Percentiles rank a stretch among this genome's conserved stretches.
Evolutionary conservation across 2,113 vertebrate species (phyloP).

Genomic region (Callaeas wilsoni): DNA sequence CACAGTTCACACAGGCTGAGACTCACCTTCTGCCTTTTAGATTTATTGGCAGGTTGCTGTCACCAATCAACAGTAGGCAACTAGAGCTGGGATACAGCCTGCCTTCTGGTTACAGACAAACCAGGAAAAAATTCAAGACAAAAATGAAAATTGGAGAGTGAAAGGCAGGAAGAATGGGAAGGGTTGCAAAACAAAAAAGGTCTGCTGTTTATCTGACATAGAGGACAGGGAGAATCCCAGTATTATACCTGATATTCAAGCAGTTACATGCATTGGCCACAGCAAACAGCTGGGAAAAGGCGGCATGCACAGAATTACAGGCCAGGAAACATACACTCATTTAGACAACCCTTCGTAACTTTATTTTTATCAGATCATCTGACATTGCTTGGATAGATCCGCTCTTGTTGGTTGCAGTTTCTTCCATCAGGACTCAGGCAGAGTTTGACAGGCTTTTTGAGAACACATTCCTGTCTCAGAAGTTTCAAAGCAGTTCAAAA

Average conservation of each 20-base stretch:
- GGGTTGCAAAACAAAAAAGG: neutral
- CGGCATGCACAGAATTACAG: neutral
- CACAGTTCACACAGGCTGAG: neutral
- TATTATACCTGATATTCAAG: neutral
- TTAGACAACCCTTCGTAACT: neutral
- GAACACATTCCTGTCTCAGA: neutral
- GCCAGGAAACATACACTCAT: neutral
- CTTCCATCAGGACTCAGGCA: neutral
- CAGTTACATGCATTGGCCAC: neutral
- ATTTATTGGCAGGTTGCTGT: neutral
- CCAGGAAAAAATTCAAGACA: neutral
- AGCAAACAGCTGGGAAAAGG: neutral
- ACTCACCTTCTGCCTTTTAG: neutral
- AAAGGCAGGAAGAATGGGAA: neutral
- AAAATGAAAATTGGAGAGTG: neutral
- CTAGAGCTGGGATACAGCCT: neutral
- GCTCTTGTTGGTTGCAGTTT: neutral
- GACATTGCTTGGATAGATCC: neutral
- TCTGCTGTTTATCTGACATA: rapidly evolving
- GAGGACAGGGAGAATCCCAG: neutral
- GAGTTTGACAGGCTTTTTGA: neutral
- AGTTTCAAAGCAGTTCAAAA: neutral
- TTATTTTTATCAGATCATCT: neutral
- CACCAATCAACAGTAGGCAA: neutral
- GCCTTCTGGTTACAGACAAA: neutral